Percentiles rank a stretch among this genome's conserved stretches.
Evolutionary conservation across 2,888 invertebrate genomes (phyloP).

Genomic region (Dyspetes luteomarginatus): DNA sequence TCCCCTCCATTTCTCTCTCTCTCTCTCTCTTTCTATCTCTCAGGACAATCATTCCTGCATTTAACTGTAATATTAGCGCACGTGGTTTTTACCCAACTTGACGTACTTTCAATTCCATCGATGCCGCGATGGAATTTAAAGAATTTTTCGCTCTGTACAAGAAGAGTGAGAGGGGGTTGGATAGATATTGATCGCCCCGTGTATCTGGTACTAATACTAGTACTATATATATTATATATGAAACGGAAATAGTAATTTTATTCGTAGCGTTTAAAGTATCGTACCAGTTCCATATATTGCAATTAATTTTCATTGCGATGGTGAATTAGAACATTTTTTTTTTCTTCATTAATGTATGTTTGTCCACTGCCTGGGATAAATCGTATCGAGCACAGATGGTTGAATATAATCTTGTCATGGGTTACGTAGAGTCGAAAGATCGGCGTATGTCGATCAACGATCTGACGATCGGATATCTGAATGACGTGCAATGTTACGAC

Average conservation of each 20-base stretch:
- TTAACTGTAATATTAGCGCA: constrained; percentile 51
- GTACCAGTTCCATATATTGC: not conserved
- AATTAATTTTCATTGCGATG: constrained; percentile 30
- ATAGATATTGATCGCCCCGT: constrained; percentile 43
- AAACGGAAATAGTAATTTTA: constrained; percentile 16
- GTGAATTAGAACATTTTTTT: constrained; percentile 20
- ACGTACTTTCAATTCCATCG: constrained; percentile 53
- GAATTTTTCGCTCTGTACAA: constrained; percentile 35
- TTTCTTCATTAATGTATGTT: not conserved
- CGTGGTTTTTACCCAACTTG: constrained; percentile 45
- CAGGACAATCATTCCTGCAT: constrained; percentile 48
- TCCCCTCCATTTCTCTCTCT: not conserved
- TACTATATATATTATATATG: not conserved
- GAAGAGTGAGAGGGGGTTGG: not conserved
- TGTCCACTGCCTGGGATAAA: not conserved
- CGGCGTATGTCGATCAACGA: constrained; percentile 47
- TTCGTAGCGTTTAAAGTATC: not conserved
- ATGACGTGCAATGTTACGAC: constrained; percentile 56
- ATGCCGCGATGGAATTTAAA: constrained; percentile 47
- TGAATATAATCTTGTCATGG: constrained; percentile 35
- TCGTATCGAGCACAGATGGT: constrained; percentile 41
- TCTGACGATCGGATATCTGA: constrained; percentile 50
- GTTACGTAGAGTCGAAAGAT: constrained; percentile 7
- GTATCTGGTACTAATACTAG: constrained; percentile 16
- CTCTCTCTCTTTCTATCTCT: not conserved